Conservation (phyloP, 1,140 invertebrate genomes). For the Drosophila sproati region DNA sequence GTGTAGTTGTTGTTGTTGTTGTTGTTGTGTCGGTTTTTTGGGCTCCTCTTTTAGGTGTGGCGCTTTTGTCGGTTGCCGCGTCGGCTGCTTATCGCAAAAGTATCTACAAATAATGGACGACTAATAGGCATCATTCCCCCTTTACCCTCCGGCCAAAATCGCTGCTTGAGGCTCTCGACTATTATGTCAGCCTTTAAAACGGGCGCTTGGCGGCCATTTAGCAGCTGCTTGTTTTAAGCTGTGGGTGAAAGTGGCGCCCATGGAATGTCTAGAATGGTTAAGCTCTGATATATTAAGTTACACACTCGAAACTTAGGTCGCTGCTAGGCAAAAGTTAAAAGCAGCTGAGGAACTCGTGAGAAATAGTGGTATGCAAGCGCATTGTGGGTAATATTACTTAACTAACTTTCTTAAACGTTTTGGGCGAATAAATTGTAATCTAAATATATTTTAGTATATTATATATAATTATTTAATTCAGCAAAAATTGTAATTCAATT, state of each 20-base stretch:
- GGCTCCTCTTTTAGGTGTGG: slow-evolving; percentile 61
- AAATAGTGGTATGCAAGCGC: background rate
- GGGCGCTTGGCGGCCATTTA: slow-evolving; percentile 54
- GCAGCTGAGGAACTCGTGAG: background rate
- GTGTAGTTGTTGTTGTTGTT: slow-evolving; percentile 56
- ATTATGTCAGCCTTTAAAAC: slow-evolving; percentile 67
- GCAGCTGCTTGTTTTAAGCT: slow-evolving; percentile 36
- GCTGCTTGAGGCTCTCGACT: slow-evolving; percentile 23
- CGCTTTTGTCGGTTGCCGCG: slow-evolving; percentile 46
- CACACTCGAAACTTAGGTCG: background rate
- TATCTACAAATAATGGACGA: slow-evolving; percentile 80
- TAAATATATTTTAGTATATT: background rate
- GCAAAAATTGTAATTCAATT: background rate
- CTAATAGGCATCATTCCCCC: slow-evolving; percentile 66
- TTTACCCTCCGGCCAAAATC: background rate
- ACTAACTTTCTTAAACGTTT: background rate
- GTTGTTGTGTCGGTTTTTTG: slow-evolving; percentile 16
- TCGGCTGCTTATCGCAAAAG: slow-evolving; percentile 72
- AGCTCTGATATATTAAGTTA: slow-evolving; percentile 32
- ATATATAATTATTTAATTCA: no score
- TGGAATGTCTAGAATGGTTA: slow-evolving; percentile 39
- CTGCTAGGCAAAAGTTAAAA: no score
- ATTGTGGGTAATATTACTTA: background rate
- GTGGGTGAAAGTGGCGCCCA: slow-evolving; percentile 35
- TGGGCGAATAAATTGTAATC: background rate